These are phyloP conservation scores for Mycalesis mineus DNA, from an alignment of 2,888 invertebrate species.

Conservation along the genomic window DNA sequence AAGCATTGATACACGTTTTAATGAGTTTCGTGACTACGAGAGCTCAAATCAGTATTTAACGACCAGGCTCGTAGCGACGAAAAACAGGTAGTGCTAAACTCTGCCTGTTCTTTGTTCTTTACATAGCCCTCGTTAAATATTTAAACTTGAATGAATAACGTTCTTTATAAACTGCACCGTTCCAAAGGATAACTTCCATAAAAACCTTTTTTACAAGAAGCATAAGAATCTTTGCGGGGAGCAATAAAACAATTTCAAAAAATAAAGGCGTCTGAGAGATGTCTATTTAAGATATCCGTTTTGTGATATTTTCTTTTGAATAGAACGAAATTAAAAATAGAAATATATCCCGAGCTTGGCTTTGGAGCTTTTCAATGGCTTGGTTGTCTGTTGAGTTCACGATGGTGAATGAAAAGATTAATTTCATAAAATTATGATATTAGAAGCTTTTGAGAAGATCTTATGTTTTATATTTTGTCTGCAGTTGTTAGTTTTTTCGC, in stretches of 20 bases:
- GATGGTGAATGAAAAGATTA: background rate
- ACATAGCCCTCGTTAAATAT: conserved; percentile 61
- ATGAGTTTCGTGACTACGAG: too few species aligned
- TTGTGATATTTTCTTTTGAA: conserved; percentile 1
- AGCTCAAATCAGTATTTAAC: conserved; percentile 18
- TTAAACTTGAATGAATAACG: conserved; percentile 44
- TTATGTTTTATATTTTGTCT: too few species aligned
- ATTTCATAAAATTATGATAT: background rate
- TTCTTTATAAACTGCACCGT: conserved; percentile 29
- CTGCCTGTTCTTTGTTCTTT: conserved; percentile 55
- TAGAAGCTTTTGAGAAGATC: too few species aligned
- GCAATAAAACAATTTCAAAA: conserved; percentile 13
- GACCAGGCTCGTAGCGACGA: conserved; percentile 44
- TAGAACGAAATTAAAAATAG: background rate
- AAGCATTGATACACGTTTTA: too few species aligned
- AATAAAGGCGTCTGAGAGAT: conserved; percentile 2
- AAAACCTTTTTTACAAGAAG: conserved; percentile 12
- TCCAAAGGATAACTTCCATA: conserved; percentile 24
- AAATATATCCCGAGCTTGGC: background rate
- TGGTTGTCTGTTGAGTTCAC: background rate
- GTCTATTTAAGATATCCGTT: conserved; percentile 4
- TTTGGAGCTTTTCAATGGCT: background rate
- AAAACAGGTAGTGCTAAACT: conserved; percentile 51
- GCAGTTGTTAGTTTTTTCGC: too few species aligned
- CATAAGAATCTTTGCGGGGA: conserved; percentile 15